Conservation (phyloP, 2,888 invertebrate species). For the Allacma fusca region DNA sequence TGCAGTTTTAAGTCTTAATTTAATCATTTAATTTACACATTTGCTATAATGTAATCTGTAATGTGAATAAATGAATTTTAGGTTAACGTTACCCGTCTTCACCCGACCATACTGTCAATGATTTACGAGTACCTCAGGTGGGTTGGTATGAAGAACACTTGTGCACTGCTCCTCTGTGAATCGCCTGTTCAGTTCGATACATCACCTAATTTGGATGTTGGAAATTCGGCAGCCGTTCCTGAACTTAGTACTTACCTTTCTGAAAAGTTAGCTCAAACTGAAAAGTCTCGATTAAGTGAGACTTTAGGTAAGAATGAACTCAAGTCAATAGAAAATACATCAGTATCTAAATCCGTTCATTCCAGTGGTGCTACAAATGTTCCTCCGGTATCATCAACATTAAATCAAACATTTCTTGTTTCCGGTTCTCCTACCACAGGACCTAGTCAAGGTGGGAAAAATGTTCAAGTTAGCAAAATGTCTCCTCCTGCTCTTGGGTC, state of each 20-base stretch:
- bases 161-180: conserved; percentile 53
- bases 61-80: conserved; percentile 6
- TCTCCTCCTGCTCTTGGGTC: not conserved
- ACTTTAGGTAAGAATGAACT: not conserved
- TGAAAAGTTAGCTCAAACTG: conserved; percentile 21
- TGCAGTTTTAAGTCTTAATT: too few species aligned
- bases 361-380: not conserved
- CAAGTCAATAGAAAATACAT: not conserved
- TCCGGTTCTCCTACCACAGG: not conserved
- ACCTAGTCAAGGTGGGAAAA: not conserved
- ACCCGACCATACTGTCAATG: conserved; percentile 46
- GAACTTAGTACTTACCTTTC: conserved; percentile 35
- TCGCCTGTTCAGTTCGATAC: conserved; percentile 53
- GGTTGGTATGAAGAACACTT: conserved; percentile 58
- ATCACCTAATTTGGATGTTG: not conserved
- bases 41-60: not conserved
- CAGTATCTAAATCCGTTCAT: not conserved
- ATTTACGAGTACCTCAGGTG: conserved; percentile 60
- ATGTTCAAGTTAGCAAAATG: not conserved
- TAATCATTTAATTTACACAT: too few species aligned
- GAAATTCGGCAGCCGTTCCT: not conserved
- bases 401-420: conserved; percentile 28
- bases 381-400: not conserved
- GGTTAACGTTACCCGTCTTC: conserved; percentile 49
- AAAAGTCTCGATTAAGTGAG: conserved; percentile 5